Evolutionary conservation across 2,113 vertebrate species (phyloP).

Genomic region (Chaetorhynchus papuensis): DNA sequence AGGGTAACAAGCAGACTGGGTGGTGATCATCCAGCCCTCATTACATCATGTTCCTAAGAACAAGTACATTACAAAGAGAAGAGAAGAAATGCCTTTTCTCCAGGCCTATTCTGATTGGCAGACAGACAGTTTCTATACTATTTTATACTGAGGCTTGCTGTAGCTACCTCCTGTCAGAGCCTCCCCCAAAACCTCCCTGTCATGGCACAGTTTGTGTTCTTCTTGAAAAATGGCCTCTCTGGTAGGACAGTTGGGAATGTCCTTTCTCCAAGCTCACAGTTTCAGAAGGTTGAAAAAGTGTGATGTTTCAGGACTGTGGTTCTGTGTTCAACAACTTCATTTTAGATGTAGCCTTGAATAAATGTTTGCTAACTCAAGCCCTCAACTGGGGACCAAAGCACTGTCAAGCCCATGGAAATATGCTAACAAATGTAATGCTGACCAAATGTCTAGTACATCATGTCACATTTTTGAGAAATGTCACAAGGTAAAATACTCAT

Average conservation of each 20-base stretch:
- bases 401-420: not conserved
- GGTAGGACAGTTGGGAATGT: not conserved
- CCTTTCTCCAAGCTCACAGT: not conserved
- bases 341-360: not conserved
- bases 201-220: not conserved
- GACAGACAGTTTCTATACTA: not conserved
- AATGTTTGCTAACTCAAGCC: not conserved
- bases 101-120: not conserved
- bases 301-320: not conserved
- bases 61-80: not conserved
- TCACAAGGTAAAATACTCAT: constrained; percentile 23
- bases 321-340: not conserved
- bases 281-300: not conserved
- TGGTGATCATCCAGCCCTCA: not conserved
- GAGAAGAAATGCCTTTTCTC: not conserved
- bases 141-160: not conserved
- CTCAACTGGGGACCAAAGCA: not conserved
- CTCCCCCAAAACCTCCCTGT: not conserved
- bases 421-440: not conserved
- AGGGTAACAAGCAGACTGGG: not conserved
- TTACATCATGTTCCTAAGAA: not conserved
- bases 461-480: not conserved
- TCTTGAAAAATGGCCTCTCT: not conserved
- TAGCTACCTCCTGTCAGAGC: not conserved
- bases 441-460: not conserved